Base-by-base conservation (phyloP, 2,888 invertebrate species). In the Cylindroiulus punctatus region DNA sequence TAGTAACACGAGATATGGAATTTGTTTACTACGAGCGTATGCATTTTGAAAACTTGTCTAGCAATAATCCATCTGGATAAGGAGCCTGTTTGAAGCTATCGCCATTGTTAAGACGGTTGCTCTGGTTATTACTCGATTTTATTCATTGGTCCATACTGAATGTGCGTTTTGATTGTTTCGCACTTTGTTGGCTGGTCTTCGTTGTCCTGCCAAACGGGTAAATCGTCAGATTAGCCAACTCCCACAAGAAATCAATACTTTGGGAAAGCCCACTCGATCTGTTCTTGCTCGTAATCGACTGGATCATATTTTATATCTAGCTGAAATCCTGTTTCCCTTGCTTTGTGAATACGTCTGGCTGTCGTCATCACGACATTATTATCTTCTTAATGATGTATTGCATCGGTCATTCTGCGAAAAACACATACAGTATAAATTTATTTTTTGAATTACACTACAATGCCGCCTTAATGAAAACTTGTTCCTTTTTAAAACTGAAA, bases 181-280 rank as follows among this genome's bases (percentile, higher is more conserved):
- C 14, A 30, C 14, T 76, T 26, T 30, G 76, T 17, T 65, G 17
- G 30, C 65, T 26, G 10, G n/a, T 65, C 12, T 14, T 65, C 8
- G 26, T 14, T n/a, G 26, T 2, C 10, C 26, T 26, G 5, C 26
- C n/a, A 65, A 26, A n/a, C 4, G 76, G 76, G 30, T 8, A 76
- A 76, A 76, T 76, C 76, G 12, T 30, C 14, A 76, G 52, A 76
- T 76, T 76, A 76, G 76, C 30, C 76, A 30, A 76, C 30, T 8
- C 22, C 8, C 12, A 10, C 8, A 17, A 76, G 76, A 30, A 76
- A 76, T 76, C 76, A 76, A 76, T 76, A 76, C 26, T 52, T 30
- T 3, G 76, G 76, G 17, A 76, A 76, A 57, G 22, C 57, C 57
- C n/a, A 10, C 44, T 12, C 30, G 32, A 17, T 30, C 30, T 76